phyloP scores from a whole-genome alignment of 2,113 vertebrate genomes.

The Thermophis baileyi region DNA sequence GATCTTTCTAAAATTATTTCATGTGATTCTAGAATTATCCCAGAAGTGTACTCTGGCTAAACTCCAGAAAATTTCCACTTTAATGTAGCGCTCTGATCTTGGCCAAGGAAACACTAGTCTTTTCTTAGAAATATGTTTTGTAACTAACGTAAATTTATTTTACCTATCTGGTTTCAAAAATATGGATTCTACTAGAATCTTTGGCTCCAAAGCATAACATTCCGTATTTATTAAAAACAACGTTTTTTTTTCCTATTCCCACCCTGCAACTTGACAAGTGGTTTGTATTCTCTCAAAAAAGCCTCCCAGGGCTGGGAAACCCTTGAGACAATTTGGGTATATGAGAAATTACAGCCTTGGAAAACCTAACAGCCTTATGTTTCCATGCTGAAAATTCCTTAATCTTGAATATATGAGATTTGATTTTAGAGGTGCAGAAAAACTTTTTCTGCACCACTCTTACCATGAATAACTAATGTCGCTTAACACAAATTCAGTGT shows the following conservation, averaged over 20 bases:
- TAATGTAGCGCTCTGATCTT: background rate
- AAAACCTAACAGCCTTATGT: background rate
- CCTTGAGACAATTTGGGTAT: background rate
- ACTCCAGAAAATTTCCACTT: background rate
- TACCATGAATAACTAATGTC: background rate
- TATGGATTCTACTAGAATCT: background rate
- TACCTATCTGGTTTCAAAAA: background rate
- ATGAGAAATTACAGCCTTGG: fast-evolving
- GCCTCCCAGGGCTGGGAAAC: background rate
- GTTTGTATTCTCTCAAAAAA: background rate
- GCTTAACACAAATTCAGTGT: background rate
- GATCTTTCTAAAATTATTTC: background rate
- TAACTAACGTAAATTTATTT: background rate
- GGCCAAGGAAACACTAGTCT: background rate
- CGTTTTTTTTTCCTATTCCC: background rate
- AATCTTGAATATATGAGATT: background rate
- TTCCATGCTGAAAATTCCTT: background rate
- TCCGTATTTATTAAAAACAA: background rate
- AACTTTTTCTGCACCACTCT: background rate
- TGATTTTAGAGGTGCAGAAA: background rate
- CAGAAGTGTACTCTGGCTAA: background rate
- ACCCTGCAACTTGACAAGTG: background rate
- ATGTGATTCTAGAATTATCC: background rate
- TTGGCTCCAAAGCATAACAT: background rate
- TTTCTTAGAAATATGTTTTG: background rate